These are phyloP conservation scores for Bombyx huttoni DNA, from an alignment of 2,888 invertebrate genomes.

Conservation along the genomic window DNA sequence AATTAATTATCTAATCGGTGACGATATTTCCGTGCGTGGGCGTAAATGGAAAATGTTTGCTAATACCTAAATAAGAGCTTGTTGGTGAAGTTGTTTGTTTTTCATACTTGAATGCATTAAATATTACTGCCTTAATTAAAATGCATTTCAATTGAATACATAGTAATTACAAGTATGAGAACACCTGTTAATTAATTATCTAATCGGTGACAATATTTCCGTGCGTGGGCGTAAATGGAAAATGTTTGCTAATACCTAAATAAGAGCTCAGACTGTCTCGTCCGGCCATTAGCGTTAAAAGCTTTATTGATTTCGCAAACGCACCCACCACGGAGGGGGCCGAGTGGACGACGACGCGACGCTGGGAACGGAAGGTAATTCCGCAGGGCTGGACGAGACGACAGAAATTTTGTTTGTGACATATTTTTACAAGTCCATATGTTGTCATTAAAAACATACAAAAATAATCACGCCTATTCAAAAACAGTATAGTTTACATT, in stretches of 20 bases:
- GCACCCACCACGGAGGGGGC: slow-evolving; percentile 14
- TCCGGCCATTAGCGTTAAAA: slow-evolving; percentile 38
- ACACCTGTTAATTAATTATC: too few relatives aligned
- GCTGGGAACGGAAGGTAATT: slow-evolving; percentile 5
- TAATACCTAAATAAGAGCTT: not conserved
- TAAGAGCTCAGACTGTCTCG: slow-evolving; percentile 1
- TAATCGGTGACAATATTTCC: not conserved
- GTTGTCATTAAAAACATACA: too few relatives aligned
- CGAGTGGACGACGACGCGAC: slow-evolving; percentile 9
- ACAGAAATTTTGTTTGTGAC: not conserved
- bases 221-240: not conserved
- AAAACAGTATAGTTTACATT: too few relatives aligned
- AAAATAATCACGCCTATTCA: too few relatives aligned
- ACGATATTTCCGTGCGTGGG: not conserved
- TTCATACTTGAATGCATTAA: too few relatives aligned
- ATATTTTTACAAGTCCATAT: not conserved
- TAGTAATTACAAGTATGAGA: too few relatives aligned
- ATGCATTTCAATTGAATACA: too few relatives aligned
- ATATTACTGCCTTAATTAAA: too few relatives aligned
- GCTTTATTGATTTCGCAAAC: slow-evolving; percentile 47
- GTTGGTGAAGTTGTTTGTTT: too few relatives aligned
- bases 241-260: slow-evolving; percentile 1
- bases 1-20: not conserved
- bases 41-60: not conserved
- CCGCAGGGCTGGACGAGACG: slow-evolving; percentile 7